Conservation (phyloP, 2,113 vertebrate genomes). For the Apodemus speciosus region DNA sequence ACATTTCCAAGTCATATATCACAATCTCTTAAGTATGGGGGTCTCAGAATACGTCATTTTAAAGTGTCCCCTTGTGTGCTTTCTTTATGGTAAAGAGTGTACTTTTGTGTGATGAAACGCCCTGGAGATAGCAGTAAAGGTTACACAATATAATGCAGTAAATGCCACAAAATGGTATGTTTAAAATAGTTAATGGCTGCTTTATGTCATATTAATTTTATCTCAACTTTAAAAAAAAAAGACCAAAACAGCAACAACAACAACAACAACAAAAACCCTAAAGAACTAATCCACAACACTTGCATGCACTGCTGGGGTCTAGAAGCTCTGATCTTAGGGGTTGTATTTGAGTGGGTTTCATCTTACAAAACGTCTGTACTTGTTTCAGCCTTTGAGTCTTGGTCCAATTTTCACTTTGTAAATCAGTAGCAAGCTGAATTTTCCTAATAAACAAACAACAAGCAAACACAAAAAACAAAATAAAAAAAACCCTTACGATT, state of each 20-base stretch:
- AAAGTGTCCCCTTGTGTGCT: neutral
- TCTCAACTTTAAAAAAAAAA: neutral
- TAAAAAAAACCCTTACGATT: neutral
- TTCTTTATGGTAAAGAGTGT: neutral
- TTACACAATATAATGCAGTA: neutral
- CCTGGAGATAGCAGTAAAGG: neutral
- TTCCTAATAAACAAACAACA: too few species aligned
- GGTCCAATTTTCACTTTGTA: neutral
- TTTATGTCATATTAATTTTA: slow-evolving; percentile 14
- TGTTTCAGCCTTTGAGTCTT: neutral
- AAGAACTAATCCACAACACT: neutral
- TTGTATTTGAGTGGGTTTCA: neutral
- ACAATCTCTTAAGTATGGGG: neutral
- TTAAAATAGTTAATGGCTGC: neutral
- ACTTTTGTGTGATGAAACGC: neutral
- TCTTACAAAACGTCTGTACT: neutral
- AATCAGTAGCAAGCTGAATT: neutral
- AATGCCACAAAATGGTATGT: neutral
- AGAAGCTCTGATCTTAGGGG: neutral
- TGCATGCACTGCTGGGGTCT: neutral
- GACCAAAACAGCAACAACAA: neutral
- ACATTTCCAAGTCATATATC: neutral
- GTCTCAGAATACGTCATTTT: neutral
- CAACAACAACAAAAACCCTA: neutral
- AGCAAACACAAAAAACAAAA: too few species aligned